A percentile compares a stretch with the other conserved stretches of the same genome.
phyloP scores from a whole-genome alignment of 1,140 invertebrate genomes.

The Lasaia peninsularis region DNA sequence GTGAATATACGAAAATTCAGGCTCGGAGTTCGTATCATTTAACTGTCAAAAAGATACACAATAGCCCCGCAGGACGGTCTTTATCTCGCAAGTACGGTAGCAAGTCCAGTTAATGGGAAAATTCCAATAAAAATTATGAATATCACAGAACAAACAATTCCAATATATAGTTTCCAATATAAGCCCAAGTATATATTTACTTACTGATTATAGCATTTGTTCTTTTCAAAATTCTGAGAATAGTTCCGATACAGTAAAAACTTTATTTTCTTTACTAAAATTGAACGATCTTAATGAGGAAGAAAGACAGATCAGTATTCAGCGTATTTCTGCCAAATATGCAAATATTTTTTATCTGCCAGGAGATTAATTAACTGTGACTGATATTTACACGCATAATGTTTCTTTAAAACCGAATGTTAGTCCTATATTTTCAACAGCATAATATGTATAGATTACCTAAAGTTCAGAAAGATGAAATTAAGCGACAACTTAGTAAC shows the following conservation, averaged over 20 bases:
- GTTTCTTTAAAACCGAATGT: neutral
- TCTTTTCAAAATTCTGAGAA: neutral
- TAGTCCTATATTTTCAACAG: neutral
- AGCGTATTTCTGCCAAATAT: neutral
- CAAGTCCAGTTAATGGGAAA: neutral
- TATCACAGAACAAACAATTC: neutral
- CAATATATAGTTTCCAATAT: neutral
- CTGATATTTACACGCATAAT: neutral
- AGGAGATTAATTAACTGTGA: neutral
- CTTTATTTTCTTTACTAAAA: neutral
- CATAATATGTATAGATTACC: too few relatives aligned
- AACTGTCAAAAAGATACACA: too few relatives aligned
- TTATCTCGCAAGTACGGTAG: neutral
- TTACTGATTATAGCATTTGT: neutral
- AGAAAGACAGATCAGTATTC: neutral
- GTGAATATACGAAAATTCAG: too few relatives aligned
- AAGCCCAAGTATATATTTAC: neutral
- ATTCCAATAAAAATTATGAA: neutral
- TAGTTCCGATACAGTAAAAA: neutral
- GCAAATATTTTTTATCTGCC: neutral
- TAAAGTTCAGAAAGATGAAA: constrained; percentile 1
- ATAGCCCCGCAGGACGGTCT: too few relatives aligned
- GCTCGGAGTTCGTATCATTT: too few relatives aligned
- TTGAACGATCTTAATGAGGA: neutral
- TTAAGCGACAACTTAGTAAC: neutral